Evolutionary conservation across 1,140 invertebrate species (phyloP).

Genomic region (Argopecten irradians): DNA sequence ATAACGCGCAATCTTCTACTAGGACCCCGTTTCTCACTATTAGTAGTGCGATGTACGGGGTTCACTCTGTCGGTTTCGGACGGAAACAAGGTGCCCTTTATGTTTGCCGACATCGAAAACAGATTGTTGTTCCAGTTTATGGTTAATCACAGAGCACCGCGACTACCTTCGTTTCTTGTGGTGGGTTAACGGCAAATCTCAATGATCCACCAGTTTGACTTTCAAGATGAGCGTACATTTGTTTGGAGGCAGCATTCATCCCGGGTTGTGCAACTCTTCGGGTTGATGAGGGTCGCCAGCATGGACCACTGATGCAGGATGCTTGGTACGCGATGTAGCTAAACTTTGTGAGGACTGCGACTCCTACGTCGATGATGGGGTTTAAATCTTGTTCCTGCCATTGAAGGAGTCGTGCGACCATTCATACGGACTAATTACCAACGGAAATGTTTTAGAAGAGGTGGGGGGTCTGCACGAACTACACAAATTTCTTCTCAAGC

Average conservation of each 20-base stretch:
- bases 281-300: slow-evolving; percentile 47
- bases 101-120: slow-evolving; percentile 58
- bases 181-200: slow-evolving; percentile 48
- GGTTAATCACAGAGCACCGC: slow-evolving; percentile 34
- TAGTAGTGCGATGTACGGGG: slow-evolving; percentile 55
- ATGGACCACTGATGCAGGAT: slow-evolving; percentile 50
- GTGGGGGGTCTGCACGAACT: slow-evolving; percentile 52
- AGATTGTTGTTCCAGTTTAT: slow-evolving; percentile 68
- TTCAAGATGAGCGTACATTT: slow-evolving; percentile 54
- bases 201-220: slow-evolving; percentile 1
- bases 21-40: slow-evolving; percentile 63
- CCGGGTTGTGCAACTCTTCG: slow-evolving; percentile 56
- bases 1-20: slow-evolving; percentile 60
- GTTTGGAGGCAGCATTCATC: slow-evolving; percentile 52
- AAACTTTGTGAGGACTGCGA: slow-evolving; percentile 45
- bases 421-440: slow-evolving; percentile 39
- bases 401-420: slow-evolving; percentile 46
- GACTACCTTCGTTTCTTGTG: slow-evolving; percentile 57
- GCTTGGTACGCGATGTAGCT: slow-evolving; percentile 29
- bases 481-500: slow-evolving; percentile 61
- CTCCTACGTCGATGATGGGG: slow-evolving; percentile 64
- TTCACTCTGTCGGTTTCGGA: slow-evolving; percentile 66
- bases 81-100: slow-evolving; percentile 56
- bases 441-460: slow-evolving; percentile 46
- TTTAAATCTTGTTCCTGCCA: slow-evolving; percentile 46